Base-by-base conservation (phyloP, 2,113 vertebrate species). In the Piprites chloris region DNA sequence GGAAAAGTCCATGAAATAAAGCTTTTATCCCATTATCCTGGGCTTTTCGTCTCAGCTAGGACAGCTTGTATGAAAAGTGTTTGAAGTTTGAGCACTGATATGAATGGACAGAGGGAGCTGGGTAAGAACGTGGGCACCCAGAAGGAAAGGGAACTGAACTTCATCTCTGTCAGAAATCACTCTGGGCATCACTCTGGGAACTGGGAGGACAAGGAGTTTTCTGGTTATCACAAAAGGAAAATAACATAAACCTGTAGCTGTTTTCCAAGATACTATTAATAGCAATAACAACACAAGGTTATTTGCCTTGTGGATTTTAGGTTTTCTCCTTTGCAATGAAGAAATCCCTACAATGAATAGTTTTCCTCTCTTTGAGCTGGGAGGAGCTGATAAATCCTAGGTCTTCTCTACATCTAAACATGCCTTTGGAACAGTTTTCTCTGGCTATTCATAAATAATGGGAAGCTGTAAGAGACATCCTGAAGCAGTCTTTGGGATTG, bases 401-500 rank as follows among this genome's bases (percentile, higher is more conserved):
- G 37, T 83, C 30, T 47, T 68, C 17, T 12, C 19, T 58, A 47
- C 18, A 21, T 71, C 39, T 86, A 81, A 16, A 37, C 2, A 8
- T 28, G 19, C 9, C 32, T 89, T 91, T 80, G 52, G 75, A 71
- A 49, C 39, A 5, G 1, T 81, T 93, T 84, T 75, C 47, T 84
- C 68, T 27, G 35, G 59, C 4, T 2, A 87, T 76, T 35, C n/a
- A 32, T 89, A 87, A 91, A 66, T 33, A 93, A 73, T 23, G 15
- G 62, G 61, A 94, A 94, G 15, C 39, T 55, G 21, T 59, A 80
- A 86, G 85, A 72, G 49, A 33, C 39, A 56, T 78, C 53, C 58
- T 87, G 79, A 90, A 91, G 44, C 53, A 81, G 22, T 67, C 52
- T 86, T 80, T 88, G 81, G 41, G 73, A 92, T 91, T 86, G 35